These are phyloP conservation scores for Geodia barretti DNA, from an alignment of 37 sponge, comb jelly and placozoan species.

Conservation along the genomic window DNA sequence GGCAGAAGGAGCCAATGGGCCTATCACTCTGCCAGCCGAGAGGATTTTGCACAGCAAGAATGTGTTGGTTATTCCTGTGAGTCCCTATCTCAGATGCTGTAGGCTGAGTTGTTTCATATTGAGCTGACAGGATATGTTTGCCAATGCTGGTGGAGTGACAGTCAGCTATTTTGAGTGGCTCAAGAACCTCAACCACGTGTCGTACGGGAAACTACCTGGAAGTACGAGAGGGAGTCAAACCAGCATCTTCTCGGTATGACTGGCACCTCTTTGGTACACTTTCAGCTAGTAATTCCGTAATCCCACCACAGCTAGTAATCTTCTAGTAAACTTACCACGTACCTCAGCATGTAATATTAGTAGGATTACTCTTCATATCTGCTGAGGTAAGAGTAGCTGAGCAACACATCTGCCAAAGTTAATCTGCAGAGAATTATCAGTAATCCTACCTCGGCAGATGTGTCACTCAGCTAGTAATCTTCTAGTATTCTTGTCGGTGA, in stretches of 20 bases:
- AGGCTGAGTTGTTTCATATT: neutral
- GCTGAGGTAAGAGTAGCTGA: too few relatives aligned
- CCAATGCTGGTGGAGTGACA: slow-evolving; percentile 98
- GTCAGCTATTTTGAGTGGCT: slow-evolving; percentile 99
- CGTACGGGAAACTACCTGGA: slow-evolving; percentile 93
- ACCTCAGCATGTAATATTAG: too few relatives aligned
- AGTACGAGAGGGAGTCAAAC: slow-evolving; percentile 94
- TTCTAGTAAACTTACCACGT: too few relatives aligned
- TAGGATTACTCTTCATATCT: too few relatives aligned
- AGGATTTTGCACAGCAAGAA: slow-evolving; percentile 79
- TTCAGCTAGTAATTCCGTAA: too few relatives aligned
- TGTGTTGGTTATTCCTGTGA: slow-evolving; percentile 88
- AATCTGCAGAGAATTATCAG: too few relatives aligned
- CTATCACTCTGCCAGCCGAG: slow-evolving; percentile 94
- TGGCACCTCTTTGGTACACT: too few relatives aligned
- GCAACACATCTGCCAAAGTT: too few relatives aligned
- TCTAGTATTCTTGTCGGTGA: too few relatives aligned
- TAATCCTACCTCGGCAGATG: too few relatives aligned
- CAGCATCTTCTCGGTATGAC: slow-evolving; percentile 80
- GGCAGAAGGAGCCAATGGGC: slow-evolving; percentile 98
- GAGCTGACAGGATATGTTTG: slow-evolving; percentile 77
- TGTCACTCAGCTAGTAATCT: too few relatives aligned
- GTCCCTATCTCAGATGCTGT: slow-evolving; percentile 1
- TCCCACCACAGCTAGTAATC: too few relatives aligned
- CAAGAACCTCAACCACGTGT: slow-evolving; percentile 99